phyloP scores from a whole-genome alignment of 2,113 vertebrate genomes.

The Chloropsis hardwickii region DNA sequence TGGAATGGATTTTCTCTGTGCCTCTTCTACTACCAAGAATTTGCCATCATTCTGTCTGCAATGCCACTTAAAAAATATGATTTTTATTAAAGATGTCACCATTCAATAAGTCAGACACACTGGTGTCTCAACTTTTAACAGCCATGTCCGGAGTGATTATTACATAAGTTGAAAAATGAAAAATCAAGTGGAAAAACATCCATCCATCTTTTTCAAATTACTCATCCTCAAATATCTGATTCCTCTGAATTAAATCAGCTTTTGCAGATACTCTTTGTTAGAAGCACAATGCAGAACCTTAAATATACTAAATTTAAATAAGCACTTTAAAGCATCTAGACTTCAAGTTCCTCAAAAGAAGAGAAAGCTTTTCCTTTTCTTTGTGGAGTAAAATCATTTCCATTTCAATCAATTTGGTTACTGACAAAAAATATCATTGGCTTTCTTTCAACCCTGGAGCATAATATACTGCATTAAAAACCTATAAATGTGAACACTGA shows the following conservation, averaged over 20 bases:
- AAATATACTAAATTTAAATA: background rate
- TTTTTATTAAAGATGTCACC: slow-evolving; percentile 10
- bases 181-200: background rate
- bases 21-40: background rate
- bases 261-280: background rate
- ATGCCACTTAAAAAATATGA: background rate
- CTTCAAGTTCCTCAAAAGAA: background rate
- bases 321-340: background rate
- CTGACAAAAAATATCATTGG: background rate
- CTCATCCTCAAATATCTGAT: background rate
- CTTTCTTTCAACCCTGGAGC: background rate
- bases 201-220: background rate
- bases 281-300: background rate
- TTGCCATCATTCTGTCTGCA: background rate
- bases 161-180: background rate
- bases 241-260: background rate
- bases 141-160: background rate
- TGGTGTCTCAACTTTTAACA: background rate
- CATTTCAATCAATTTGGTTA: background rate
- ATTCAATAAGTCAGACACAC: background rate
- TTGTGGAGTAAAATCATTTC: background rate
- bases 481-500: background rate
- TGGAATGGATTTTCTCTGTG: background rate
- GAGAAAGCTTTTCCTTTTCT: background rate
- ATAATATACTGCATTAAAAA: background rate